phyloP scores from a whole-genome alignment of 2,888 invertebrate species.

The Tipula confusa region DNA sequence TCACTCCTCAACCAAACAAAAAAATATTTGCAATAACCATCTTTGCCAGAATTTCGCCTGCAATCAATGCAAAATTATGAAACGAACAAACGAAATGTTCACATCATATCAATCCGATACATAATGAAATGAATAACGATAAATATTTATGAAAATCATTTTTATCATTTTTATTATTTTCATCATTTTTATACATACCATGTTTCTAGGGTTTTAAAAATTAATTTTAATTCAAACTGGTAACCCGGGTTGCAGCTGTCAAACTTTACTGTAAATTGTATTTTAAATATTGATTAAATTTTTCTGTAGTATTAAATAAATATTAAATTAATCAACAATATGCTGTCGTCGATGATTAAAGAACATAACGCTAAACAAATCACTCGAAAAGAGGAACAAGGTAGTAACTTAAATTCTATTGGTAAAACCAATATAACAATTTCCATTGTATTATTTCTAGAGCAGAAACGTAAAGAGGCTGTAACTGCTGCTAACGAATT shows the following conservation, averaged over 20 bases:
- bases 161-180: too few relatives aligned
- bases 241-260: neutral
- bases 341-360: constrained; percentile 81
- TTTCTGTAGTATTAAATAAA: neutral
- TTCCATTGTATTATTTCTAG: constrained; percentile 52
- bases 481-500: constrained; percentile 87
- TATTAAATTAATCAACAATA: constrained; percentile 52
- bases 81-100: too few relatives aligned
- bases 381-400: constrained; percentile 75
- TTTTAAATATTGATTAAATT: neutral
- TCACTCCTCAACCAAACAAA: too few relatives aligned
- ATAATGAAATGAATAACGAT: too few relatives aligned
- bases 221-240: too few relatives aligned
- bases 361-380: constrained; percentile 80
- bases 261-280: neutral
- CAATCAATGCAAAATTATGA: too few relatives aligned
- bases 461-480: constrained; percentile 89
- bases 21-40: too few relatives aligned
- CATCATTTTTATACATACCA: too few relatives aligned
- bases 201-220: too few relatives aligned
- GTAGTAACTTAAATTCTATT: constrained; percentile 50
- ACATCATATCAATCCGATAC: too few relatives aligned
- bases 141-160: too few relatives aligned
- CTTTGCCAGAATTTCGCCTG: too few relatives aligned
- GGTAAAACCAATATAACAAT: neutral